A percentile compares a stretch with the other conserved stretches of the same genome.
Evolutionary conservation across 2,113 vertebrate genomes (phyloP).

Genomic region (Scolopax mira): DNA sequence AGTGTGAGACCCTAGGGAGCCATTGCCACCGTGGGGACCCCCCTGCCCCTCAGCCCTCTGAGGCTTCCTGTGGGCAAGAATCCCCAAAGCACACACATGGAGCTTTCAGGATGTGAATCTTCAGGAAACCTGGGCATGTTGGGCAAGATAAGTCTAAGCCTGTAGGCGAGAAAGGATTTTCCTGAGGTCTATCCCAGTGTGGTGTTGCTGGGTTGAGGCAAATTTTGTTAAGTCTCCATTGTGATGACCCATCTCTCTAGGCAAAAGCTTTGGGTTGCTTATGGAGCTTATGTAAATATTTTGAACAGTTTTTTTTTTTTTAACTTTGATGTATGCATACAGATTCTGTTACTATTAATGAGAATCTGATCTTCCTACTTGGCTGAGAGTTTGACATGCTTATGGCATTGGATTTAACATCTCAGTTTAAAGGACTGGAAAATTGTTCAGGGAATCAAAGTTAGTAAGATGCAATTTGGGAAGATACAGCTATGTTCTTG

Average conservation of each 20-base stretch:
- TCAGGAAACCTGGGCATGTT: neutral
- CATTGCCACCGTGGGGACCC: rapidly evolving
- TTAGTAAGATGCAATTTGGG: neutral
- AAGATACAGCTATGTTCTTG: neutral
- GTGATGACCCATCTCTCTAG: neutral
- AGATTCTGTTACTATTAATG: neutral
- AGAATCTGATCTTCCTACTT: neutral
- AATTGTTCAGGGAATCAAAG: neutral
- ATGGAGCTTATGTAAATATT: neutral
- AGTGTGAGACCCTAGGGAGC: neutral
- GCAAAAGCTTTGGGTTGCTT: neutral
- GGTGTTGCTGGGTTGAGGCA: neutral
- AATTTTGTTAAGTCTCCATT: neutral
- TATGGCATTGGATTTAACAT: neutral
- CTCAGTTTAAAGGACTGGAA: neutral
- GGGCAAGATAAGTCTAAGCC: neutral
- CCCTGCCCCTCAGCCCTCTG: neutral
- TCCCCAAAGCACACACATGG: neutral
- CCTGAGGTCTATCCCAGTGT: neutral
- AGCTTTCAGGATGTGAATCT: neutral
- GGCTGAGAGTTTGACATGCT: neutral
- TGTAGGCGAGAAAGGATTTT: neutral
- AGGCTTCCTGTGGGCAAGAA: neutral
- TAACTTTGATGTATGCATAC: neutral
- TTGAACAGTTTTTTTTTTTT: neutral